phyloP scores from a whole-genome alignment of 2,113 vertebrate genomes.

The Dromaius novaehollandiae region DNA sequence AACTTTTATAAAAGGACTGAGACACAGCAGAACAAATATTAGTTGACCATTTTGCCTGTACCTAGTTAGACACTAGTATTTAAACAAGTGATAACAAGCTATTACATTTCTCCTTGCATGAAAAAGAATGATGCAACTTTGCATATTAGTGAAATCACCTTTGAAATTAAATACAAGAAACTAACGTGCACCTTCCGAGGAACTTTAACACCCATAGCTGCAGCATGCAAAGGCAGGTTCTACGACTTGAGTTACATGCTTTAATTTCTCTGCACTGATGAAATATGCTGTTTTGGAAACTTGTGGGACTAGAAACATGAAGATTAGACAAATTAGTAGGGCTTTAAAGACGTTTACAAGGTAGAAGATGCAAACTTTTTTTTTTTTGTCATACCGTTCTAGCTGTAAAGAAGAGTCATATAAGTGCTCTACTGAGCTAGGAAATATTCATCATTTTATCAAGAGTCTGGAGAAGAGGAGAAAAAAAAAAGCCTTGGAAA shows the following conservation, averaged over 20 bases:
- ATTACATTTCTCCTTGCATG: not conserved
- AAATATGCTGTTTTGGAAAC: not conserved
- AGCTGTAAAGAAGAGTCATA: not conserved
- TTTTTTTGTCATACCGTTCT: not conserved
- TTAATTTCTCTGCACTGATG: not conserved
- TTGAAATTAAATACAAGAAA: not conserved
- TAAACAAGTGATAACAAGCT: not conserved
- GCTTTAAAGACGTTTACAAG: not conserved
- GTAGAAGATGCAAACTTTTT: not conserved
- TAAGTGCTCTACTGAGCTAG: not conserved
- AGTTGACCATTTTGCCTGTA: not conserved
- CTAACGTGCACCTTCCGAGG: not conserved
- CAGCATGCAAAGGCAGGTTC: not conserved
- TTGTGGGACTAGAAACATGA: not conserved
- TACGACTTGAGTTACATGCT: not conserved
- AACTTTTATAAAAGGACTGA: not conserved
- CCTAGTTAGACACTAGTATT: not conserved
- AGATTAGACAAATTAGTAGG: not conserved
- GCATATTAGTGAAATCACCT: not conserved
- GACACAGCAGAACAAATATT: not conserved
- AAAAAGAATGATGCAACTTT: not conserved
- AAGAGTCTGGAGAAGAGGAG: not conserved
- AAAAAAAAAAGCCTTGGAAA: not conserved
- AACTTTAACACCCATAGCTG: not conserved
- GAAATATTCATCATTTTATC: not conserved